Evolutionary conservation across 2,888 invertebrate species (phyloP), one percentile per base, ranked within the genome.

Genomic region (Tachina lurida): DNA sequence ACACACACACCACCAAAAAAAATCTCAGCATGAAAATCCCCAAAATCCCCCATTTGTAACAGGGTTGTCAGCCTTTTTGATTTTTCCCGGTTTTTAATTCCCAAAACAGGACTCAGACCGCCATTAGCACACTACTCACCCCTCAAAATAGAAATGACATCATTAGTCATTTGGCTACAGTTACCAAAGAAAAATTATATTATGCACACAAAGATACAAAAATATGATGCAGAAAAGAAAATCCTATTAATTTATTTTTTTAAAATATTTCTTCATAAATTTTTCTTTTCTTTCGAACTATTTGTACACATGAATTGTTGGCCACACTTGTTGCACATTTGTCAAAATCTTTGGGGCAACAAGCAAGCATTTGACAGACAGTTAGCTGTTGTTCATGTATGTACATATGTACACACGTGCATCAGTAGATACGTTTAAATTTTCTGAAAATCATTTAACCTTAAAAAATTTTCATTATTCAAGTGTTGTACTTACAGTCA

Each of bases 251-350:
- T n/a, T n/a, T n/a, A 81, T 73, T 68, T 74, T 77, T 84, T 67
- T 58, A 76, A 58, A 78, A 63, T 74, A 2, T 63, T 68, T 43
- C 41, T 22, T 47, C 1, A 52, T 31, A 13, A 9, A 41, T 68
- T 58, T 2, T 58, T 13, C 8, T 41, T 19, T 60, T 60, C 10
- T 67, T 78, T 71, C 74, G 19, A 81, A 81, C 74, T 70, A 31
- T 31, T 0, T 31, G 31, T 31, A 31, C 31, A 77, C 62, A 49
- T 68, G 56, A 81, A 81, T 81, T 81, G 73, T 82, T 85, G 74
- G 78, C 82, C 82, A 71, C 85, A 85, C 70, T 85, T 85, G 85
- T 78, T 85, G 82, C 74, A 58, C 78, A 85, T 85, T 85, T 85
- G 60, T 85, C 85, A 85, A 75, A 74, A 75, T 65, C 75, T 75